phyloP scores from a whole-genome alignment of 2,113 vertebrate genomes.

The Syngnathus typhle region DNA sequence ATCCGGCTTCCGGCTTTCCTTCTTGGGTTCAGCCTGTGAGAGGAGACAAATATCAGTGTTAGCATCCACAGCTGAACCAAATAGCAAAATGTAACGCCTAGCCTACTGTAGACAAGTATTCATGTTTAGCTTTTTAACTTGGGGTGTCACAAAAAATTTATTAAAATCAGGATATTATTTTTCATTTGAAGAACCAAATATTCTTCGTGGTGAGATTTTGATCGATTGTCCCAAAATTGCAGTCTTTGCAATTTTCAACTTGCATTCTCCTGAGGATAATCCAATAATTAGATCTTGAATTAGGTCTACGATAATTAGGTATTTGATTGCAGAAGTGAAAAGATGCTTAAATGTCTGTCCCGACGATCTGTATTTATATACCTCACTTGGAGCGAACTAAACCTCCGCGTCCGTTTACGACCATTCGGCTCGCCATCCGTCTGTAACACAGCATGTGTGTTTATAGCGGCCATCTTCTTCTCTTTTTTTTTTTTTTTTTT shows the following conservation, averaged over 20 bases:
- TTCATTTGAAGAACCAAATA: too few relatives aligned
- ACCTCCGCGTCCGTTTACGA: neutral
- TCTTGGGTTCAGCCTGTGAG: constrained; percentile 59
- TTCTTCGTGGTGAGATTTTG: too few relatives aligned
- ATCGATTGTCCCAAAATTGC: too few relatives aligned
- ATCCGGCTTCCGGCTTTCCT: constrained; percentile 71
- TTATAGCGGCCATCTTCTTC: constrained; percentile 50
- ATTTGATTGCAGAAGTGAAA: neutral
- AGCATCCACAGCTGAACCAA: neutral
- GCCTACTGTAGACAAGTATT: neutral
- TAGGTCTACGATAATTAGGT: neutral
- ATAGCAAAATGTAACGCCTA: neutral
- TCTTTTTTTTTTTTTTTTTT: constrained; percentile 4
- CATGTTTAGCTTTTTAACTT: too few relatives aligned
- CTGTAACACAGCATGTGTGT: constrained; percentile 35
- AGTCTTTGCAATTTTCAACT: too few relatives aligned
- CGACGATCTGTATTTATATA: neutral
- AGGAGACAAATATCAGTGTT: constrained; percentile 20
- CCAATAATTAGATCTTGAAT: too few relatives aligned
- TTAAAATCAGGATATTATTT: too few relatives aligned
- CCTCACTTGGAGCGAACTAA: neutral
- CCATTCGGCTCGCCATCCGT: neutral
- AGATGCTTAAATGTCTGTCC: neutral
- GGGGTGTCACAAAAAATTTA: too few relatives aligned
- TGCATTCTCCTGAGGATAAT: too few relatives aligned